These are phyloP conservation scores for Turdus rufiventris DNA, from an alignment of 2,113 vertebrate genomes.

Conservation along the genomic window DNA sequence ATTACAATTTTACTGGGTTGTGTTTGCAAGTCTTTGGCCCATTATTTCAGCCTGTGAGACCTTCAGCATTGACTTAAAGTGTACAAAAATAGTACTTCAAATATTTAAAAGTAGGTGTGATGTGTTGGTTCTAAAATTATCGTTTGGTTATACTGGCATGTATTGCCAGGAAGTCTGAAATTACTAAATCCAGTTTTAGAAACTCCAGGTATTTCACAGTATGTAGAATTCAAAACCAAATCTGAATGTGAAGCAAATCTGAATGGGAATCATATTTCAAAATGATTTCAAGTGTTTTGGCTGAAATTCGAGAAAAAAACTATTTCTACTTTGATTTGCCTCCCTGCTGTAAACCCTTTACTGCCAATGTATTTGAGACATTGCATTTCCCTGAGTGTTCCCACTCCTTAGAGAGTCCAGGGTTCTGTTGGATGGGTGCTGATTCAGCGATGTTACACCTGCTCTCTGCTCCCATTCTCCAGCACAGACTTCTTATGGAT, in stretches of 20 bases:
- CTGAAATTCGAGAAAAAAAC: neutral
- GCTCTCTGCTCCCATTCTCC: neutral
- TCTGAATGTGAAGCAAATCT: neutral
- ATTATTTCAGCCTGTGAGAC: neutral
- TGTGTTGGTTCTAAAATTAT: neutral
- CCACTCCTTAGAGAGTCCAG: neutral
- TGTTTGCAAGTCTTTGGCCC: neutral
- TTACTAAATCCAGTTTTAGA: neutral
- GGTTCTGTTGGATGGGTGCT: neutral
- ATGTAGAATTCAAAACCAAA: neutral
- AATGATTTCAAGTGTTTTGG: neutral
- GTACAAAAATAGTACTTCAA: neutral
- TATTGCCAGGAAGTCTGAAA: neutral
- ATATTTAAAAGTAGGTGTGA: neutral
- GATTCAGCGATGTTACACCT: neutral
- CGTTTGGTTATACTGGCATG: neutral
- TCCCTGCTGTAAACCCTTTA: neutral
- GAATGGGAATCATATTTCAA: neutral
- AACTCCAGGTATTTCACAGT: neutral
- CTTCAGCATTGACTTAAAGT: neutral
- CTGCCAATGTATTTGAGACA: neutral
- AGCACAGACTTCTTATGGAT: rapidly evolving
- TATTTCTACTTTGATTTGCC: neutral
- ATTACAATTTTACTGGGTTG: neutral
- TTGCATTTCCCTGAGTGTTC: neutral